A percentile compares a stretch with the other conserved stretches of the same genome.
These are phyloP conservation scores for Ceratina japonica DNA, from an alignment of 1,140 invertebrate species.

Conservation along the genomic window DNA sequence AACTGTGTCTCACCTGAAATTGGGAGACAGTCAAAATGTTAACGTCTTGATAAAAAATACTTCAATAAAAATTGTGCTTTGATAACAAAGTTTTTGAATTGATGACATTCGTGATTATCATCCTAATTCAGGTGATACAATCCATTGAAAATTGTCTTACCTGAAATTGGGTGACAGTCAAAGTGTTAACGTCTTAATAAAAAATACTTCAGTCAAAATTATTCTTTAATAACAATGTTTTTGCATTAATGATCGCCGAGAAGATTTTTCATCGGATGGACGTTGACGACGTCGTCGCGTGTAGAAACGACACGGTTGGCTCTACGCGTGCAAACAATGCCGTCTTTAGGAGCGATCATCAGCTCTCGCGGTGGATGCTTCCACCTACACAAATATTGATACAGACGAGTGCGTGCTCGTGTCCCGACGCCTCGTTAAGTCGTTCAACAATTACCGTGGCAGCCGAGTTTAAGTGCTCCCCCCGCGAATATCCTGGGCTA, in stretches of 20 bases:
- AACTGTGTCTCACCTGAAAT: no score
- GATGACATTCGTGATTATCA: no score
- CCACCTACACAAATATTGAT: conserved; percentile 65
- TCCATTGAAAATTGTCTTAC: no score
- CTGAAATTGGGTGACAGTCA: no score
- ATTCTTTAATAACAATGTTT: not conserved
- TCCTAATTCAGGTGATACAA: no score
- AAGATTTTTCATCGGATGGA: no score
- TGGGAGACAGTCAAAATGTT: no score
- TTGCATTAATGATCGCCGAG: not conserved
- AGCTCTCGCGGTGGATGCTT: conserved; percentile 45
- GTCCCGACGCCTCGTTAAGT: conserved; percentile 56
- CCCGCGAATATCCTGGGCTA: conserved; percentile 36
- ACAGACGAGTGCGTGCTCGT: conserved; percentile 53
- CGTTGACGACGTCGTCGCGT: not conserved
- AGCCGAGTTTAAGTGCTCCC: conserved; percentile 30
- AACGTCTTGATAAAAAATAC: no score
- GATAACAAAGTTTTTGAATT: no score
- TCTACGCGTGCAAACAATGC: conserved; percentile 49
- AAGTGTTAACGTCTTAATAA: no score
- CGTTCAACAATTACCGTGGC: conserved; percentile 35
- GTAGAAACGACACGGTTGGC: conserved; percentile 29
- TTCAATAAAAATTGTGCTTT: no score
- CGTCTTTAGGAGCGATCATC: conserved; percentile 33
- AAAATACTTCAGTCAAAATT: no score